Evolutionary conservation across 2,888 invertebrate species (phyloP).

Genomic region (Eutolmus rufibarbis): DNA sequence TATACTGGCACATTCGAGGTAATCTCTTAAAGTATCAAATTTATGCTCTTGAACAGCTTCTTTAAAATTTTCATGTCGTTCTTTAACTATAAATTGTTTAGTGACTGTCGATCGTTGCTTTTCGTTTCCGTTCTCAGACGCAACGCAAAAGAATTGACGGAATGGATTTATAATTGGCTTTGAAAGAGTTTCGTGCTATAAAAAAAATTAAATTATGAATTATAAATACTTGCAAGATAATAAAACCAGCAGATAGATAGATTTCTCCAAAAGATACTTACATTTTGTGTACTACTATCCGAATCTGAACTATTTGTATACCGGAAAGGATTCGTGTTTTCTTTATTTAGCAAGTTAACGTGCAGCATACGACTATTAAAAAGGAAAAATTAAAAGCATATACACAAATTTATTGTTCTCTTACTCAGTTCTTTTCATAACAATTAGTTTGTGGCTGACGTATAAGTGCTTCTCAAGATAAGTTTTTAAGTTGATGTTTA

Average conservation of each 20-base stretch:
- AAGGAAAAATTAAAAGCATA: neutral
- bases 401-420: neutral
- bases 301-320: neutral
- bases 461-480: conserved; percentile 40
- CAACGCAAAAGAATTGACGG: neutral
- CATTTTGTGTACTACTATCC: neutral
- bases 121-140: neutral
- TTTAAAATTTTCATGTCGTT: neutral
- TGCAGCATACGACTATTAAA: neutral
- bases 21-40: neutral
- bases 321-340: conserved; percentile 7
- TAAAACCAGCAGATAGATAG: too few species aligned
- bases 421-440: neutral
- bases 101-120: neutral
- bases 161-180: conserved; percentile 27
- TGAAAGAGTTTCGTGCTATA: neutral
- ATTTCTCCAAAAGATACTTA: neutral
- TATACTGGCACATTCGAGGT: neutral
- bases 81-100: neutral
- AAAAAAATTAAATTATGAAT: neutral
- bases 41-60: neutral
- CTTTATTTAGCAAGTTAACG: neutral
- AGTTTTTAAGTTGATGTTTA: neutral
- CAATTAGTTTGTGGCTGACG: conserved; percentile 37
- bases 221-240: neutral